Evolutionary conservation across 2,888 invertebrate genomes (phyloP).

Genomic region (Hanleya hanleyi): DNA sequence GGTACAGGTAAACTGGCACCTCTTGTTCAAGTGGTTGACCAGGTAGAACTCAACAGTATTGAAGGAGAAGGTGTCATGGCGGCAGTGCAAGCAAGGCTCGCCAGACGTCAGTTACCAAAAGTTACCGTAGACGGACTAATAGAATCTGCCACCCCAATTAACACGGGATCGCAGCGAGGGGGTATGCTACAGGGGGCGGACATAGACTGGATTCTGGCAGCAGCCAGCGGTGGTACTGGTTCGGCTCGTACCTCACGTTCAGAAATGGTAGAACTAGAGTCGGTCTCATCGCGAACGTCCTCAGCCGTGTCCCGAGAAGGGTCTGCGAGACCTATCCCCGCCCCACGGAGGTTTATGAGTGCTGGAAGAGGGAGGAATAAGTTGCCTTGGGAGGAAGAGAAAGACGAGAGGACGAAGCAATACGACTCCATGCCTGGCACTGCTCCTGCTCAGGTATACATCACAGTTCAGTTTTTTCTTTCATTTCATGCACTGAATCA

Average conservation of each 20-base stretch:
- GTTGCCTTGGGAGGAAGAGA: slow-evolving; percentile 70
- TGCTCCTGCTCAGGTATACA: slow-evolving; percentile 39
- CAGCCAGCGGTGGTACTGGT: slow-evolving; percentile 55
- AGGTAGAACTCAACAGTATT: slow-evolving; percentile 71
- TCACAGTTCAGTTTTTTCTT: neutral
- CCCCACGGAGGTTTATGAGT: slow-evolving; percentile 64
- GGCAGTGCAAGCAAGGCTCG: slow-evolving; percentile 84
- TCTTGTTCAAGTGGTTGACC: slow-evolving; percentile 76
- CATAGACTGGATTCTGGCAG: slow-evolving; percentile 83
- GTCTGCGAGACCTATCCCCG: slow-evolving; percentile 21
- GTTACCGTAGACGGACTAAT: slow-evolving; percentile 82
- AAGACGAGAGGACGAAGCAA: slow-evolving; percentile 39
- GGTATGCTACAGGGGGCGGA: slow-evolving; percentile 77
- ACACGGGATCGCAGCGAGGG: slow-evolving; percentile 66
- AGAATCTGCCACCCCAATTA: slow-evolving; percentile 82
- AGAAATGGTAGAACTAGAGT: slow-evolving; percentile 62
- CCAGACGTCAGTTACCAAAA: slow-evolving; percentile 83
- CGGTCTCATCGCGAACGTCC: slow-evolving; percentile 42
- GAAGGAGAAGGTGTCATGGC: slow-evolving; percentile 76
- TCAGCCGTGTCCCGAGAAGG: neutral
- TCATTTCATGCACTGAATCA: neutral
- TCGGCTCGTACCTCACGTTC: slow-evolving; percentile 60
- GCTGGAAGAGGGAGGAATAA: slow-evolving; percentile 66
- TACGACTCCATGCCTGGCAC: slow-evolving; percentile 39
- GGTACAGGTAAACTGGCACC: slow-evolving; percentile 77